phyloP scores from a whole-genome alignment of 2,888 invertebrate genomes.

The Aromia moschata region DNA sequence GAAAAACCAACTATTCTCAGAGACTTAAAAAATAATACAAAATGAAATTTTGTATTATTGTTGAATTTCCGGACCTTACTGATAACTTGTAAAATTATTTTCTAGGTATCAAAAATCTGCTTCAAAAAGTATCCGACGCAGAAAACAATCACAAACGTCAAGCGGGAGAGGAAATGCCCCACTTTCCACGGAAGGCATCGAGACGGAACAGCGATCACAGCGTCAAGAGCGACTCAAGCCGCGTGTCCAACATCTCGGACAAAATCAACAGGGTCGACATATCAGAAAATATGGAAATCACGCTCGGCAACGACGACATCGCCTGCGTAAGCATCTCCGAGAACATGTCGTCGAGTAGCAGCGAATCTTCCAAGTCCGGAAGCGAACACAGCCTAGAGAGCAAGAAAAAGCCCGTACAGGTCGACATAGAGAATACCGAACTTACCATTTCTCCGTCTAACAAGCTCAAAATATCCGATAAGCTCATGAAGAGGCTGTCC shows the following conservation, averaged over 20 bases:
- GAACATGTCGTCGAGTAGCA: constrained; percentile 40
- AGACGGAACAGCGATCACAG: constrained; percentile 53
- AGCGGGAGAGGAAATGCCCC: constrained; percentile 30
- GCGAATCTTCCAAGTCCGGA: constrained; percentile 38
- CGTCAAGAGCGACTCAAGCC: constrained; percentile 50
- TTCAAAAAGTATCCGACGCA: constrained; percentile 33
- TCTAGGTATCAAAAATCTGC: constrained; percentile 42
- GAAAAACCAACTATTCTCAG: no score
- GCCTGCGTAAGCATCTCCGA: constrained; percentile 43
- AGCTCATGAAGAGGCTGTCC: constrained; percentile 55
- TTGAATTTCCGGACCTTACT: no score
- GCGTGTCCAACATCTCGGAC: constrained; percentile 49
- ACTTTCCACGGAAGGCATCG: constrained; percentile 31
- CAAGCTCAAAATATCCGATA: constrained; percentile 56
- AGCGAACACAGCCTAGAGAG: constrained; percentile 40
- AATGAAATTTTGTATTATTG: no score
- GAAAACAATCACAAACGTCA: constrained; percentile 30
- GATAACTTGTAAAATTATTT: no score
- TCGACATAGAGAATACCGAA: constrained; percentile 52
- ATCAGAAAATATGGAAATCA: constrained; percentile 53
- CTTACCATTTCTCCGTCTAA: constrained; percentile 51
- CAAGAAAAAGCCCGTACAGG: constrained; percentile 51
- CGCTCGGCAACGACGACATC: constrained; percentile 47
- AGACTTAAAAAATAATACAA: no score
- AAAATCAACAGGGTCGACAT: constrained; percentile 54